These are phyloP conservation scores for Drosophila ogumai DNA, from an alignment of 1,140 invertebrate species.

Conservation along the genomic window DNA sequence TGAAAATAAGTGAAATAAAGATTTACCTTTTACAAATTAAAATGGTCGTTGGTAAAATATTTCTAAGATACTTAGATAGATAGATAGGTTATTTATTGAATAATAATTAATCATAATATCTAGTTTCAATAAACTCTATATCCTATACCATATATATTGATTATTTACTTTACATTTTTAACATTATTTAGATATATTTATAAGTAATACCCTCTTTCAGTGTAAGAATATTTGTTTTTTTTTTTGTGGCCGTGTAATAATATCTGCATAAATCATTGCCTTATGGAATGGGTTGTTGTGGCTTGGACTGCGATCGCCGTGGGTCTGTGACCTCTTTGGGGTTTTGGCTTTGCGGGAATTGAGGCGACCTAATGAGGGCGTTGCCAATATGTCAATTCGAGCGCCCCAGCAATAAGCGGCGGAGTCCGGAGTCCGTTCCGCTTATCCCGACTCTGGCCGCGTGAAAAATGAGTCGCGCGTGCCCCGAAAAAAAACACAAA, in stretches of 20 bases:
- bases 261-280: slow-evolving; percentile 60
- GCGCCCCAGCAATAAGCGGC: slow-evolving; percentile 26
- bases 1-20: too few species aligned
- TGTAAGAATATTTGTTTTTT: slow-evolving; percentile 6
- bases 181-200: too few species aligned
- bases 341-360: not conserved
- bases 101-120: too few species aligned
- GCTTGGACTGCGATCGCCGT: slow-evolving; percentile 3
- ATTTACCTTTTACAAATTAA: too few species aligned
- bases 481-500: slow-evolving; percentile 32
- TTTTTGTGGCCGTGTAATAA: slow-evolving; percentile 27
- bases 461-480: slow-evolving; percentile 75
- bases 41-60: too few species aligned
- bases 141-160: too few species aligned
- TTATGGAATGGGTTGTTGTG: slow-evolving; percentile 2
- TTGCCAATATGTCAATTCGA: slow-evolving; percentile 75
- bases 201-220: too few species aligned
- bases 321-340: slow-evolving; percentile 21
- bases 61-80: too few species aligned
- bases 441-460: slow-evolving; percentile 25
- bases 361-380: slow-evolving; percentile 61
- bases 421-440: slow-evolving; percentile 18
- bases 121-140: too few species aligned
- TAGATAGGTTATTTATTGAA: too few species aligned
- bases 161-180: too few species aligned